Conservation (phyloP, 2,797 vertebrate genomes). For the Chiroxiphia lanceolata region DNA sequence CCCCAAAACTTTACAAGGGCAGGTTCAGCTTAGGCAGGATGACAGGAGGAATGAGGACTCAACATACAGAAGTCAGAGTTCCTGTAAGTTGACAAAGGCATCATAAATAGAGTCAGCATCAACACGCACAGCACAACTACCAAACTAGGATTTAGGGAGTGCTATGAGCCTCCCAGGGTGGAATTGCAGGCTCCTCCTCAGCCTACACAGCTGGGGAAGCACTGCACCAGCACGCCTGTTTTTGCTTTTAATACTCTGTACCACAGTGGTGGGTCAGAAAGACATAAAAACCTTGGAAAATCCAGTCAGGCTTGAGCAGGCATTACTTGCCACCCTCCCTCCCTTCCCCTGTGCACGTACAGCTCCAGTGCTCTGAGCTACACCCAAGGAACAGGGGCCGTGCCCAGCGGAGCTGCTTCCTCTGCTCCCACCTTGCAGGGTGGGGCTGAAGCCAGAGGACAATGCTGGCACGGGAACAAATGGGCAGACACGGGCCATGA, state of each 20-base stretch:
- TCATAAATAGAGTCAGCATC: not conserved
- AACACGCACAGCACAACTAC: not conserved
- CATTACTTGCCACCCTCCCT: not conserved
- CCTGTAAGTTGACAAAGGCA: not conserved
- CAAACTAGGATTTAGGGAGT: not conserved
- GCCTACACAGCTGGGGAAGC: not conserved
- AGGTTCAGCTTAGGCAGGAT: not conserved
- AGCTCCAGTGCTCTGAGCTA: not conserved
- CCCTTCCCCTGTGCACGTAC: fast-evolving
- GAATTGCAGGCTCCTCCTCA: not conserved
- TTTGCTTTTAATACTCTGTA: not conserved
- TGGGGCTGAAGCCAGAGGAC: not conserved
- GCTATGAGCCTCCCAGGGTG: not conserved
- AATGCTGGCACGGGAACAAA: not conserved
- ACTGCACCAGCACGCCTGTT: not conserved
- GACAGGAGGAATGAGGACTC: not conserved
- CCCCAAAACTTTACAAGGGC: not conserved
- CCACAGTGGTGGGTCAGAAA: not conserved
- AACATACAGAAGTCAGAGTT: not conserved
- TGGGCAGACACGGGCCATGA: not conserved
- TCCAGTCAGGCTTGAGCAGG: not conserved
- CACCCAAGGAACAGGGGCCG: not conserved
- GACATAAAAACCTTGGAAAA: not conserved
- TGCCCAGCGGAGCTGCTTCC: not conserved
- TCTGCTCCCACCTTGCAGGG: slow-evolving; percentile 22